A percentile compares a stretch with the other conserved stretches of the same genome.
Conservation (phyloP, 2,888 invertebrate species). For the Ophioninae sp. region DNA sequence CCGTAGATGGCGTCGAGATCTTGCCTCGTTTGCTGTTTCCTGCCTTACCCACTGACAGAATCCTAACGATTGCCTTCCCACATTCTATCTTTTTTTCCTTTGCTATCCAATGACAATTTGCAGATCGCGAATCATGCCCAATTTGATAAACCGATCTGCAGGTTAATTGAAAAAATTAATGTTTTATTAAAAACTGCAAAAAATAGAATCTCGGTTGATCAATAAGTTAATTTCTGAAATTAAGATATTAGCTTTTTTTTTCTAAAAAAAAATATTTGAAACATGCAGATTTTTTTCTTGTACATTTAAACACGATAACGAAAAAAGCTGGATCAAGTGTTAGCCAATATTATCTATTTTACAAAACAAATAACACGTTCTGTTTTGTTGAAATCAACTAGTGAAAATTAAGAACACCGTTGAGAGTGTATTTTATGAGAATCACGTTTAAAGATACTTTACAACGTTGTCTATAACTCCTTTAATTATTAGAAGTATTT, state of each 20-base stretch:
- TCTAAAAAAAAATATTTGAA: no score
- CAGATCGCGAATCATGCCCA: not conserved
- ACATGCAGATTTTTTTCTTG: no score
- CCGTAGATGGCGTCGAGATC: slow-evolving; percentile 56
- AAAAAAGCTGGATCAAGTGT: no score
- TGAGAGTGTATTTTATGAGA: no score
- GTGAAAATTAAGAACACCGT: no score
- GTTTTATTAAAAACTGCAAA: not conserved
- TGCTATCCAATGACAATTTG: not conserved
- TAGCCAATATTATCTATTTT: no score
- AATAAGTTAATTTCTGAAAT: slow-evolving; percentile 54
- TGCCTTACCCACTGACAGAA: slow-evolving; percentile 50
- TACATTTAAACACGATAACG: no score
- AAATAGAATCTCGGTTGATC: slow-evolving; percentile 20
- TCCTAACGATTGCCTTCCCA: slow-evolving; percentile 25
- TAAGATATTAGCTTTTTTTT: not conserved
- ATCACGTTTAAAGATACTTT: no score
- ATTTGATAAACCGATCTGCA: slow-evolving; percentile 5
- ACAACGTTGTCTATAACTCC: no score
- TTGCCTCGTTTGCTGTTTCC: slow-evolving; percentile 18
- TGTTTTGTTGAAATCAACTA: no score
- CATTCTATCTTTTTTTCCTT: not conserved
- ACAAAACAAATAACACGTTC: no score
- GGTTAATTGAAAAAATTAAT: not conserved
- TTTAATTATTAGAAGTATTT: no score